These are phyloP conservation scores for Tenthredo scrophulariae DNA, from an alignment of 2,888 invertebrate species.

Conservation along the genomic window DNA sequence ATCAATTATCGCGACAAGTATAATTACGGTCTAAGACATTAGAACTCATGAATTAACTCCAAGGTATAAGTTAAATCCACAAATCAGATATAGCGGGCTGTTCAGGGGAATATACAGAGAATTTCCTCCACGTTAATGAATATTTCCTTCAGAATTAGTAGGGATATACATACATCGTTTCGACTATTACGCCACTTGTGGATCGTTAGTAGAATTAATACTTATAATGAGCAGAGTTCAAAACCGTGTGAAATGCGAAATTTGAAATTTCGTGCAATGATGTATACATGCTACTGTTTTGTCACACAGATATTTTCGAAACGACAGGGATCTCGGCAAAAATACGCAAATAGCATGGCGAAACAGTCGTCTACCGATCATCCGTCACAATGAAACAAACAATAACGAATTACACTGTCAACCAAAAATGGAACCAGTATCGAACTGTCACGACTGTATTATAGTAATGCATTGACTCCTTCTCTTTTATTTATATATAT, in stretches of 20 bases:
- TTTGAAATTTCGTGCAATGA: background rate
- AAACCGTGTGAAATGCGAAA: conserved; percentile 5
- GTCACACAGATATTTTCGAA: background rate
- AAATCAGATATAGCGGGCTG: background rate
- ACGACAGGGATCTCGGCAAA: background rate
- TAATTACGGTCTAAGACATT: background rate
- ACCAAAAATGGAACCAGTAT: conserved; percentile 1
- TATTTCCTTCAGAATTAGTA: background rate
- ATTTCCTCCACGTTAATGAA: background rate
- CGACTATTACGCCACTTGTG: background rate
- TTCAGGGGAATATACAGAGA: background rate
- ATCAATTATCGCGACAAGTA: conserved; percentile 25
- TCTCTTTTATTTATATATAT: background rate
- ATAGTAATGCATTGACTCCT: background rate
- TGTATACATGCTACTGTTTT: background rate
- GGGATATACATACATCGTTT: background rate
- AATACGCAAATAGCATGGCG: conserved; percentile 36
- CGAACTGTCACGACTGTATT: background rate
- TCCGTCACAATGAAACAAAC: conserved; percentile 19
- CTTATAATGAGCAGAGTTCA: background rate
- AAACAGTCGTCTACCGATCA: background rate
- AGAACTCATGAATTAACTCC: background rate
- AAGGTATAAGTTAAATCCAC: background rate
- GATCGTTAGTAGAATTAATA: background rate
- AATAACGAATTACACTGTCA: conserved; percentile 3